Evolutionary conservation across 1,140 invertebrate genomes (phyloP).

Genomic region (Phenacoccus solenopsis): DNA sequence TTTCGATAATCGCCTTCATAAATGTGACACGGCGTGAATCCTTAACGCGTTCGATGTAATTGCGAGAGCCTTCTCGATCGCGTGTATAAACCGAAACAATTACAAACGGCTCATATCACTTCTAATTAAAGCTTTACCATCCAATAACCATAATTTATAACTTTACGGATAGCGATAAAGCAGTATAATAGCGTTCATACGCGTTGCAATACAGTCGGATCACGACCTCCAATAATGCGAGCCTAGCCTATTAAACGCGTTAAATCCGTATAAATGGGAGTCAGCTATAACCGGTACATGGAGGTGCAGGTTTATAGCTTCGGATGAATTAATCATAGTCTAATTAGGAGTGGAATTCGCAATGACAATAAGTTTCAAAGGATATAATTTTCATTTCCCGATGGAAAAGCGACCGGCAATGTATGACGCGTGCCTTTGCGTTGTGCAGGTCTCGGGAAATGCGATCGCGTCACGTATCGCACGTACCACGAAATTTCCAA

Average conservation of each 20-base stretch:
- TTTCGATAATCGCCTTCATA: too few species aligned
- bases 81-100: constrained; percentile 2
- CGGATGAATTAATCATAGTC: constrained; percentile 2
- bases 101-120: constrained; percentile 1
- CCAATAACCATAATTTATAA: constrained; percentile 3
- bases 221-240: not conserved
- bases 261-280: not conserved
- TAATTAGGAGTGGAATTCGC: constrained; percentile 1
- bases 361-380: not conserved
- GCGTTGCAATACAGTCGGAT: not conserved
- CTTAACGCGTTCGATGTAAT: too few species aligned
- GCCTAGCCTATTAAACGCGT: not conserved
- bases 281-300: too few species aligned
- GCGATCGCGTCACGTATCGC: not conserved
- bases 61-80: too few species aligned
- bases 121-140: not conserved
- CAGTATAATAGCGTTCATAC: not conserved
- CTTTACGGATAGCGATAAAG: constrained; percentile 1
- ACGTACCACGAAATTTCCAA: not conserved
- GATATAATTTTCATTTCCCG: not conserved
- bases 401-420: not conserved
- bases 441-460: too few species aligned
- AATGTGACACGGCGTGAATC: too few species aligned
- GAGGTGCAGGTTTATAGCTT: not conserved
- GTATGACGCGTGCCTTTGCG: not conserved